Evolutionary conservation across 2,888 invertebrate species (phyloP), one percentile per base, ranked within the genome.

Genomic region (Stramonita haemastoma): DNA sequence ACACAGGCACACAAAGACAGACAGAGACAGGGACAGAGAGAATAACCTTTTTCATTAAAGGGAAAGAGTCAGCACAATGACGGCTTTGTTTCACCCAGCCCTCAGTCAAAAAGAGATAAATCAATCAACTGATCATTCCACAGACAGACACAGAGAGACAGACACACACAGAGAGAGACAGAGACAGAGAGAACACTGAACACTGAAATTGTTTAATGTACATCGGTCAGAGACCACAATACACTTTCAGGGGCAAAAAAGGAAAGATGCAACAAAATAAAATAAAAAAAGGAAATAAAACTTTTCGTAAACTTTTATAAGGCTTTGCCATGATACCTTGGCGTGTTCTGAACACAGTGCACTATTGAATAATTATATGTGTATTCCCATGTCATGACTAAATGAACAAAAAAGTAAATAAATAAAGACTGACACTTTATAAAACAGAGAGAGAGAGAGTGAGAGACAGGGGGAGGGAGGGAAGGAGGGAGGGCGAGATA

Each of bases 391-490:
- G 36, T n/a, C n/a, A n/a, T n/a, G n/a, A n/a, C n/a, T n/a, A n/a
- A n/a, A n/a, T n/a, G n/a, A n/a, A n/a, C n/a, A n/a, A n/a, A n/a
- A n/a, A n/a, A 34, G 29, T 22, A 29, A 22, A 29, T 19, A 15
- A 32, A 22, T n/a, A 29, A 46, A n/a, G 15, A 32, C 22, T 2
- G 66, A 36, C 13, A 34, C 29, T n/a, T 13, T 34, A 66, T 17
- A 34, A 26, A 66, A 66, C 13, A 26, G 66, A 66, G 66, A 57
- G 56, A 56, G 86, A 60, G 86, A 60, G 66, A n/a, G 57, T 1
- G 60, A 32, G 60, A 66, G 66, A 56, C 32, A 66, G 60, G 32
- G 60, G 11, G 86, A 60, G 86, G 60, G 86, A 86, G 86, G 29
- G 29, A 60, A 22, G 26, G 70, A 70, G 70, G 26, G 70, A 70